These are phyloP conservation scores for Galaxias olidus DNA, from an alignment of 2,797 vertebrate species.

Conservation along the genomic window DNA sequence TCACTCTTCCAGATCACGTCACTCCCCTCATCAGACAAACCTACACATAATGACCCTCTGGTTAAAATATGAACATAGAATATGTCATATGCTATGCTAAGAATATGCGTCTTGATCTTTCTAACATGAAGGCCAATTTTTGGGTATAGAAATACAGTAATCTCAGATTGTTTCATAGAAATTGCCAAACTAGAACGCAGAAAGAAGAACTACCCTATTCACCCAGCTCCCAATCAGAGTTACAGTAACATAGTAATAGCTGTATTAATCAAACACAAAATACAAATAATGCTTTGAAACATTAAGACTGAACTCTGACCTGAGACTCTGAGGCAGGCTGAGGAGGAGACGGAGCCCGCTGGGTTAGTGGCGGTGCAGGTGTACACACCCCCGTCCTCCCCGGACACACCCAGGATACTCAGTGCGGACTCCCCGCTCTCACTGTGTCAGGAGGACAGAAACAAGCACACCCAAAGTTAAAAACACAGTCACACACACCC, in stretches of 20 bases:
- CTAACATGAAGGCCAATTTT: no score
- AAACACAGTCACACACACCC: background rate
- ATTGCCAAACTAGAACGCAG: no score
- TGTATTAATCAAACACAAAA: no score
- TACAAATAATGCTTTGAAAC: background rate
- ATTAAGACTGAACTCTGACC: conserved; percentile 69
- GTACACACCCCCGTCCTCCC: conserved; percentile 89
- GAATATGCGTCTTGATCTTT: no score
- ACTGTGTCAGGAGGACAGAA: conserved; percentile 63
- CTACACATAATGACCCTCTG: conserved; percentile 54
- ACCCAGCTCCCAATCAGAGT: no score
- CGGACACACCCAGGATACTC: conserved; percentile 83
- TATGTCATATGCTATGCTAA: no score
- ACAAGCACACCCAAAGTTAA: background rate
- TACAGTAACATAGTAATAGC: no score
- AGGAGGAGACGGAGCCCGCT: conserved; percentile 86
- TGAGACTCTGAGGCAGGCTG: conserved; percentile 88
- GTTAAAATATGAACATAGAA: no score
- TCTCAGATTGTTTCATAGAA: no score
- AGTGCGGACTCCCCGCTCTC: conserved; percentile 90
- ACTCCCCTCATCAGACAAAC: conserved; percentile 85
- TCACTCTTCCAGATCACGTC: conserved; percentile 91
- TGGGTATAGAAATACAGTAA: no score
- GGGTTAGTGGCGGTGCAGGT: conserved; percentile 90
- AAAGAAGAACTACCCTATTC: no score